Percentiles rank a stretch among this genome's conserved stretches.
Evolutionary conservation across 2,113 vertebrate genomes (phyloP).

Genomic region (Neolamprologus variostigma): DNA sequence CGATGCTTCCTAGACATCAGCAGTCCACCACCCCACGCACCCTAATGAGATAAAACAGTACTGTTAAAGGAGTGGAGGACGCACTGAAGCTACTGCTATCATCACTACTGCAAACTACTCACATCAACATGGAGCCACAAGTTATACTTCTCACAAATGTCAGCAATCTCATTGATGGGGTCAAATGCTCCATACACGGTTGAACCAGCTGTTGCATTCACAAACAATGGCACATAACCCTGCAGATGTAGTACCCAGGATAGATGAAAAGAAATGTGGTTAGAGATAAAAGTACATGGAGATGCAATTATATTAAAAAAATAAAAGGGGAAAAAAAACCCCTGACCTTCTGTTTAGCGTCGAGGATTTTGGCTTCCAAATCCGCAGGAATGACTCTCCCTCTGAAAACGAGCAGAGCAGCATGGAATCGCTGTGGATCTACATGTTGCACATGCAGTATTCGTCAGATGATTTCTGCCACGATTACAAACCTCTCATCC

Average conservation of each 20-base stretch:
- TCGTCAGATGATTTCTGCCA: neutral
- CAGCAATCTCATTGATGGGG: constrained; percentile 93
- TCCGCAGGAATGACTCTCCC: constrained; percentile 97
- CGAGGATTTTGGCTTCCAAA: constrained; percentile 93
- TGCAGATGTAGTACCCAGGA: constrained; percentile 30
- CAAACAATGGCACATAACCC: constrained; percentile 89
- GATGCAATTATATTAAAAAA: neutral
- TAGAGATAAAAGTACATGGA: neutral
- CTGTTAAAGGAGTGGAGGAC: neutral
- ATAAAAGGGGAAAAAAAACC: neutral
- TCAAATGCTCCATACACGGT: constrained; percentile 97
- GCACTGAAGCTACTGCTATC: too few species aligned
- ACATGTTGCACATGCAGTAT: neutral
- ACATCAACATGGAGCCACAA: constrained; percentile 97
- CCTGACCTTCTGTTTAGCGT: constrained; percentile 90
- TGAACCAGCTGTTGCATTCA: constrained; percentile 93
- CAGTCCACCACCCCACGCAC: constrained; percentile 94
- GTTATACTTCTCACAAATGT: constrained; percentile 97
- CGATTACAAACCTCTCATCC: constrained; percentile 80
- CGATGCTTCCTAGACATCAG: constrained; percentile 96
- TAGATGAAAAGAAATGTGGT: neutral
- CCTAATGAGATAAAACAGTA: constrained; percentile 62
- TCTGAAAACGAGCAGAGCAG: constrained; percentile 67
- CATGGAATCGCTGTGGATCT: neutral
- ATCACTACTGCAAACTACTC: constrained; percentile 53